Evolutionary conservation across 2,888 invertebrate species (phyloP).

Genomic region (Myathropa florea): DNA sequence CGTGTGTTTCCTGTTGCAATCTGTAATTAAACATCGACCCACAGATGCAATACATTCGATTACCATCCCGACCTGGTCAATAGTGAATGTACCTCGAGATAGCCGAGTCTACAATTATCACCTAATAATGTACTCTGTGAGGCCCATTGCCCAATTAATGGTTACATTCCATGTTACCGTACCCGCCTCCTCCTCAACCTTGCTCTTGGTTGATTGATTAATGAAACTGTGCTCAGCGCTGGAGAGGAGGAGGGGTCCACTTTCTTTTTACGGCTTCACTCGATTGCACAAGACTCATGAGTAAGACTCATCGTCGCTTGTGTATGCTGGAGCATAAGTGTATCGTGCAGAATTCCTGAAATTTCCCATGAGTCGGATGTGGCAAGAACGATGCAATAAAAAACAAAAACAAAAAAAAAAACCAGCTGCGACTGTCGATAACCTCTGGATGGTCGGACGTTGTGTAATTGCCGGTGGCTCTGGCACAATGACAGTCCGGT

Average conservation of each 20-base stretch:
- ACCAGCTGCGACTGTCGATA: not conserved
- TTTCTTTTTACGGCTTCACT: not conserved
- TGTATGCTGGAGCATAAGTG: not conserved
- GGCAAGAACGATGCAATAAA: no score
- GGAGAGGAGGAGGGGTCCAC: not conserved
- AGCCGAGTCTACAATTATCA: conserved; percentile 23
- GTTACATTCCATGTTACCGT: not conserved
- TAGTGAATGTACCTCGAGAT: not conserved
- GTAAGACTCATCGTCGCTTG: not conserved
- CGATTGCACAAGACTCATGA: not conserved
- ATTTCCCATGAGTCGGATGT: not conserved
- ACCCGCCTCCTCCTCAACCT: not conserved
- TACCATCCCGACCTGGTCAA: not conserved
- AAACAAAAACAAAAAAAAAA: no score
- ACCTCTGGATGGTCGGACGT: not conserved
- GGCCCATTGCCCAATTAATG: conserved; percentile 11
- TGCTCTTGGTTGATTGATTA: not conserved
- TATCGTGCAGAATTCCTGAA: not conserved
- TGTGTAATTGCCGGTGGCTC: not conserved
- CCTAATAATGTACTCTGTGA: conserved; percentile 9
- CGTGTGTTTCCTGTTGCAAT: not conserved
- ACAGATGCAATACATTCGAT: not conserved
- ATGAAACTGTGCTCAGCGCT: not conserved
- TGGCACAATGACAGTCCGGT: not conserved
- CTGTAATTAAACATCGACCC: not conserved